These are phyloP conservation scores for Cathartes aura DNA, from an alignment of 2,113 vertebrate genomes.

Conservation along the genomic window DNA sequence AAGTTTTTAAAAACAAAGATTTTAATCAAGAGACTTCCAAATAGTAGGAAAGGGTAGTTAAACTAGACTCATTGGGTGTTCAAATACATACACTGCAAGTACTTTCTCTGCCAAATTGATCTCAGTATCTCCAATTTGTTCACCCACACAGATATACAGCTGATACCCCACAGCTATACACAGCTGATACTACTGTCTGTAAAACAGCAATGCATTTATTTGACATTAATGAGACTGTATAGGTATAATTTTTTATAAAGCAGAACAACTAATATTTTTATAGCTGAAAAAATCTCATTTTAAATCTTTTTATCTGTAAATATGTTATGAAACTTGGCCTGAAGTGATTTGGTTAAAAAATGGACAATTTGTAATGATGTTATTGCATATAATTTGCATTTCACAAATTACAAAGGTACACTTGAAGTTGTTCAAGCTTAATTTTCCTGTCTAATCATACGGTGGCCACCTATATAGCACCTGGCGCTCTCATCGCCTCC, in stretches of 20 bases:
- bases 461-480: not conserved
- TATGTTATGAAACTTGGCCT: not conserved
- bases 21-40: not conserved
- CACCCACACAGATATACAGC: not conserved
- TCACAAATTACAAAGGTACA: not conserved
- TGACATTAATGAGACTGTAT: not conserved
- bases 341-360: not conserved
- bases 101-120: not conserved
- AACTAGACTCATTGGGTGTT: not conserved
- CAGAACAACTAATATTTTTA: not conserved
- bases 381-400: not conserved
- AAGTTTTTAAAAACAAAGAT: not conserved
- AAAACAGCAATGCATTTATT: not conserved
- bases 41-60: not conserved
- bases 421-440: not conserved
- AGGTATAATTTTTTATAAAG: not conserved
- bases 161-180: not conserved
- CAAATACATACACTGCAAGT: not conserved
- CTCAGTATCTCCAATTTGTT: not conserved
- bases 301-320: not conserved
- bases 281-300: not conserved
- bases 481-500: fast-evolving
- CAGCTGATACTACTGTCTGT: not conserved
- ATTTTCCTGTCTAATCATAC: not conserved
- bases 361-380: not conserved